Evolutionary conservation across 2,888 invertebrate genomes (phyloP), one percentile per base, ranked within the genome.

Genomic region (Mantis religiosa): DNA sequence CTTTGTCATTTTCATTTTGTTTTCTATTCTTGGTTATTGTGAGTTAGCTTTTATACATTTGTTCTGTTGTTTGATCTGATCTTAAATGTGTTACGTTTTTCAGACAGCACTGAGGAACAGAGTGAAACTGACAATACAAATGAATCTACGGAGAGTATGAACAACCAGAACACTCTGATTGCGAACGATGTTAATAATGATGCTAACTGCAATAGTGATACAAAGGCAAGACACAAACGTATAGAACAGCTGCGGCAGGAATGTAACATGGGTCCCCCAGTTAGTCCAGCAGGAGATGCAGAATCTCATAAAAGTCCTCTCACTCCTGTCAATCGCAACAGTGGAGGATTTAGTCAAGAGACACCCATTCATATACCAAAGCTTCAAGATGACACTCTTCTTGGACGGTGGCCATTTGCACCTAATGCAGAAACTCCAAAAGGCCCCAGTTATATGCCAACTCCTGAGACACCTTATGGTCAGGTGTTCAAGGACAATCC

Each of bases 391-490:
- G 15, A 82, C 41, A 28, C 88, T 82, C 85, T 82, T 12, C 81
- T 71, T 27, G 20, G 30, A 27, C 20, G 82, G 3, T 85, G 85
- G 88, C 87, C 89, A n/a, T 82, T 28, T 28, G 83, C 82, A n/a
- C 30, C 71, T 7, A 88, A 83, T 85, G 83, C 54, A 54, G 91
- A 91, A 88, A 93, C 94, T 25, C 93, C 94, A 8, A 91, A 92
- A 89, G 92, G 93, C 30, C 94, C 93, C 20, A 92, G 92, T 90
- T 92, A 93, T 86, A 92, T 94, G 4, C 92, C 93, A 25, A 95
- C 95, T 0, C 95, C 95, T 0, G 94, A 94, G 2, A 94, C 94
- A 14, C 95, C 95, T 0, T 94, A 94, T 89, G 95, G 95, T 3
- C 93, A 93, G 81, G 92, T 94, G 88, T 93, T 94, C 82, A 87